phyloP scores from a whole-genome alignment of 2,888 invertebrate species.

The Polydrusus pterygomalis region DNA sequence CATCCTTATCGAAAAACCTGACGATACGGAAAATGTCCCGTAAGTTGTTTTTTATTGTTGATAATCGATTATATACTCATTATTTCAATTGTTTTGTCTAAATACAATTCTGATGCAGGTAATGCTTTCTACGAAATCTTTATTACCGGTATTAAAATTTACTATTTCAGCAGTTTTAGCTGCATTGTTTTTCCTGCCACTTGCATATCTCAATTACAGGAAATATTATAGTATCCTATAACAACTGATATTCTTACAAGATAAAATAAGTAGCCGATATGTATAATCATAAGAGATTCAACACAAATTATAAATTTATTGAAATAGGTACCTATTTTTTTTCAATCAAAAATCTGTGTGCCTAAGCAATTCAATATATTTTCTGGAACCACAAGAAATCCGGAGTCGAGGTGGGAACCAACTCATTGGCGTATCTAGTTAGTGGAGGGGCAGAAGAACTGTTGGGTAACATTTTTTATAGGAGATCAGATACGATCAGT shows the following conservation, averaged over 20 bases:
- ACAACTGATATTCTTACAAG: neutral
- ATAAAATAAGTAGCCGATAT: neutral
- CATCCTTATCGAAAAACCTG: conserved; percentile 9
- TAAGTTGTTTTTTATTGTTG: neutral
- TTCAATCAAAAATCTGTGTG: no score
- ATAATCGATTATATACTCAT: neutral
- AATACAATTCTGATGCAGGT: conserved; percentile 6
- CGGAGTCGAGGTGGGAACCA: no score
- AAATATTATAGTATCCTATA: conserved; percentile 2
- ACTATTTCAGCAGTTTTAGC: conserved; percentile 27
- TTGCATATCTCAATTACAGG: conserved; percentile 9
- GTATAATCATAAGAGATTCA: no score
- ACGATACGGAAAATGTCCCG: neutral
- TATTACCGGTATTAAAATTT: neutral
- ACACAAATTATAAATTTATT: no score
- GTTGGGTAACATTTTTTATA: no score
- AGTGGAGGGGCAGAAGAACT: no score
- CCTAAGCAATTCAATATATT: no score
- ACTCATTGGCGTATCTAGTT: no score
- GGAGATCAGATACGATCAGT: no score
- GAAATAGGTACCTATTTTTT: no score
- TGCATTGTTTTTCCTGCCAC: conserved; percentile 7
- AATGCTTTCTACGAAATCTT: conserved; percentile 28
- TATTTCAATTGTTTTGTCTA: conserved; percentile 11
- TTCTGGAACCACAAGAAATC: no score